phyloP scores from a whole-genome alignment of 2,888 invertebrate species.

The Macrophya annulata region DNA sequence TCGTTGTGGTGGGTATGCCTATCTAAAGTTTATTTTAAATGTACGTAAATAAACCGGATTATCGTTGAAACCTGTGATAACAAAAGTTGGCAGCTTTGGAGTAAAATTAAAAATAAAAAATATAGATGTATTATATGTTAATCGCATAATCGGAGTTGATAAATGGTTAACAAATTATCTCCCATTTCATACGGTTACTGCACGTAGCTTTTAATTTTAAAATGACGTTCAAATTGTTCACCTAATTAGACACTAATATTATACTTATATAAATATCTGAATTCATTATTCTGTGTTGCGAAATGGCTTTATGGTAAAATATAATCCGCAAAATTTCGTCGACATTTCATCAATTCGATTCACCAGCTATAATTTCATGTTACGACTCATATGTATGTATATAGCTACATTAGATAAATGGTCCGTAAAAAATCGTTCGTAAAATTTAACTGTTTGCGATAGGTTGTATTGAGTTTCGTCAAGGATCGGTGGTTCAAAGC shows the following conservation, averaged over 20 bases:
- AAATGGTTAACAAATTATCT: background rate
- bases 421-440: background rate
- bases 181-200: background rate
- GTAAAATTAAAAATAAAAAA: background rate
- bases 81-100: background rate
- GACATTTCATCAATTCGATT: background rate
- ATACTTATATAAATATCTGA: background rate
- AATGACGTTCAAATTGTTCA: background rate
- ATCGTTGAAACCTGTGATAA: background rate
- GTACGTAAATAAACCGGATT: conserved; percentile 7
- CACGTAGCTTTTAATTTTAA: background rate
- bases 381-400: background rate
- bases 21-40: conserved; percentile 22
- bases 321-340: background rate
- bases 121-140: background rate
- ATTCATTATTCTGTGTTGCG: background rate
- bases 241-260: background rate
- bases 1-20: background rate
- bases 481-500: background rate
- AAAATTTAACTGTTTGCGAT: background rate
- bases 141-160: background rate
- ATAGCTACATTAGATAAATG: background rate
- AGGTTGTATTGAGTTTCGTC: background rate
- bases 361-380: background rate
- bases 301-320: background rate